Base-by-base conservation (phyloP, 2,797 vertebrate species). In the Syngnathus rostellatus region DNA sequence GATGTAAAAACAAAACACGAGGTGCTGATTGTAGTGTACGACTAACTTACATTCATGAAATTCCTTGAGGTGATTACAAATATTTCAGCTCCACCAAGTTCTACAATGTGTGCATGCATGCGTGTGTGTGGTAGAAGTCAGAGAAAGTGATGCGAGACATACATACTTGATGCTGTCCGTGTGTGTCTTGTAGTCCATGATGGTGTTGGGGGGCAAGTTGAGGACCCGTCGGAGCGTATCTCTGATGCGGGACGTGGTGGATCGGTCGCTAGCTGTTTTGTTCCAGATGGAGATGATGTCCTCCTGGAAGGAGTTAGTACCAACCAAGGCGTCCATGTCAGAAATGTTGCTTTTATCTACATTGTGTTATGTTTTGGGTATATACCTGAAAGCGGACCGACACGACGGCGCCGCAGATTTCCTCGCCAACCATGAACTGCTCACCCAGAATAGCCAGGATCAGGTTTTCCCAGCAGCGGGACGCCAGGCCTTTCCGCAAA, bases 391-490 rank as follows among this genome's bases (percentile, higher is more conserved):
- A 98, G 69, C 96, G 95, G 58, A 99, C 95, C 5, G 96, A 99
- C 77, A 93, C 95, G 1, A 99, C 96, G 0, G 96, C 96, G 50
- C 97, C 97, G 60, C 97, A 99, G 86, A 99, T 97, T 90, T 99
- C 97, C 86, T 98, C 97, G 63, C 96, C 96, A 39, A 99, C 97
- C 97, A 99, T 99, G 81, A 99, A 99, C 85, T 99, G 97, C 63
- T 99, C 97, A 67, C 97, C 97, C 65, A 99, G 68, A 93, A 99
- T 98, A 37, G 96, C 96, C 80, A 99, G 85, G 79, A 99, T 99
- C 66, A 99, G 91, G 81, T 99, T 99, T 86, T 99, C 96, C 97
- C 96, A 99, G 88, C 96, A 99, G 6, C 97, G 94, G 6, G 97
- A 99, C 0, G 96, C 96, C 77, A 99, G 89, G 72, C 97, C 97